Percentiles rank a stretch among this genome's conserved stretches.
These are phyloP conservation scores for Polypterus senegalus DNA, from an alignment of 2,113 vertebrate species.

Conservation along the genomic window DNA sequence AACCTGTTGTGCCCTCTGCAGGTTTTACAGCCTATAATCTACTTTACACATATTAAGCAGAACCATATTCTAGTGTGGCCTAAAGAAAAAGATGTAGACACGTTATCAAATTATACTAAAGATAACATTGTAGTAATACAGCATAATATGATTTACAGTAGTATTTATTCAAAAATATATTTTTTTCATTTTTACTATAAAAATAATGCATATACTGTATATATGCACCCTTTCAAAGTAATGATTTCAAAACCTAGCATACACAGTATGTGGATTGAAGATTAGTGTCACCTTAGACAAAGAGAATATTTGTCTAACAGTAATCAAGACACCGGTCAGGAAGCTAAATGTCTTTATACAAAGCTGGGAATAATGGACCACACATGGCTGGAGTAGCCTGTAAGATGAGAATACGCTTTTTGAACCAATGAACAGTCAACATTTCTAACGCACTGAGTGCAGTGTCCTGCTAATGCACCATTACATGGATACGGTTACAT, in stretches of 20 bases:
- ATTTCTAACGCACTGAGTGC: too few species aligned
- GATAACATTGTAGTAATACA: too few species aligned
- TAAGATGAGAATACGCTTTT: conserved; percentile 5
- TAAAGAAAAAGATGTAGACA: conserved; percentile 26
- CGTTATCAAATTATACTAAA: too few species aligned
- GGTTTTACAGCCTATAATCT: conserved; percentile 37
- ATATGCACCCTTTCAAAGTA: too few species aligned
- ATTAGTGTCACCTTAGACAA: not conserved
- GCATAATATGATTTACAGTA: too few species aligned
- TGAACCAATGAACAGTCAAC: conserved; percentile 15
- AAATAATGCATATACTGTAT: too few species aligned
- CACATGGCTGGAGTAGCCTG: conserved; percentile 24
- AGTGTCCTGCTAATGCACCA: too few species aligned
- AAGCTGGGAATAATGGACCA: conserved; percentile 20
- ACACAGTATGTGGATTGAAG: too few species aligned
- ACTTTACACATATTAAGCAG: conserved; percentile 32
- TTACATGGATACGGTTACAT: too few species aligned
- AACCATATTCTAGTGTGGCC: conserved; percentile 24
- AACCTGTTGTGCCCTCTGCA: conserved; percentile 22
- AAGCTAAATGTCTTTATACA: conserved; percentile 3
- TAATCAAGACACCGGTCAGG: conserved; percentile 12
- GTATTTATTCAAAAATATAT: too few species aligned
- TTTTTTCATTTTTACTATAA: too few species aligned
- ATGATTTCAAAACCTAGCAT: too few species aligned
- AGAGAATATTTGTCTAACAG: not conserved